Evolutionary conservation across 1,140 invertebrate species (phyloP).

Genomic region (Mycetomoellerius zeteki): DNA sequence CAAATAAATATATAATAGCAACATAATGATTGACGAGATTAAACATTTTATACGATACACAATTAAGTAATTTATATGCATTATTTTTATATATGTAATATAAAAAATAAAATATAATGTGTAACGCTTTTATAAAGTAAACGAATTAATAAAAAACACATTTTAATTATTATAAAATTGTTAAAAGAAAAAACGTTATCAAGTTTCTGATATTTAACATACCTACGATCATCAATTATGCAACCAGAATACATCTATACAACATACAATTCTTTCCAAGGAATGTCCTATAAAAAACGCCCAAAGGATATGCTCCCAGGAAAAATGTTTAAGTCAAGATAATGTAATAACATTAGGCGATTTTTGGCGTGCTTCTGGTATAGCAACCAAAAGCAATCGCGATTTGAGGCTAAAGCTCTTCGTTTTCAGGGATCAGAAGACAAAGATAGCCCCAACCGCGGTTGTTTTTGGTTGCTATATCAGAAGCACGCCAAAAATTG

Average conservation of each 20-base stretch:
- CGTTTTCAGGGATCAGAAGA: too few relatives aligned
- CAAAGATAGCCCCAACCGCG: too few relatives aligned
- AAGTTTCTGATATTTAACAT: background rate
- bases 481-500: too few relatives aligned
- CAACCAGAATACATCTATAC: conserved; percentile 5
- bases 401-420: too few relatives aligned
- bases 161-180: background rate
- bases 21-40: background rate
- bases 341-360: too few relatives aligned
- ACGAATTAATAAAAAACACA: background rate
- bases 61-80: background rate
- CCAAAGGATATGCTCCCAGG: too few relatives aligned
- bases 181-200: background rate
- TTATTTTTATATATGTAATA: background rate
- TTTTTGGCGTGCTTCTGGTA: too few relatives aligned
- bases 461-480: too few relatives aligned
- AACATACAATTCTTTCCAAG: too few relatives aligned
- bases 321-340: too few relatives aligned
- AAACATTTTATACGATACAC: background rate
- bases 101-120: background rate
- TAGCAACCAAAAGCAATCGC: too few relatives aligned
- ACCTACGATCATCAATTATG: conserved; percentile 1
- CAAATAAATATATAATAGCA: background rate
- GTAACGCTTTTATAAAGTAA: background rate
- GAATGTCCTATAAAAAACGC: too few relatives aligned